Base-by-base conservation (phyloP, 2,113 vertebrate genomes). In the Taurulus bubalis region DNA sequence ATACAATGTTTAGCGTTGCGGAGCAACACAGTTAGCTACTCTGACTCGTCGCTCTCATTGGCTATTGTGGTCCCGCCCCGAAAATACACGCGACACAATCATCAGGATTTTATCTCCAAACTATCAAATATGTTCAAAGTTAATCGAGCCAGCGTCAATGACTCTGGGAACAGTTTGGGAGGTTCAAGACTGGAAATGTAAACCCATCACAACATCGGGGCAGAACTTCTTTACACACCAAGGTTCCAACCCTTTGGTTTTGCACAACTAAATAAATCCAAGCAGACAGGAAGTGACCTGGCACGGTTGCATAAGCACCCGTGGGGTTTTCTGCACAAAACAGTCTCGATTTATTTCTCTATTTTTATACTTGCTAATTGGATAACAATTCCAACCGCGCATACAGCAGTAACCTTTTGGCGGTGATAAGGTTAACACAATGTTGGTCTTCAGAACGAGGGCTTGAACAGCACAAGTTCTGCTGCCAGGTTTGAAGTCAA, bases 401-500 rank as follows among this genome's bases (percentile, higher is more conserved):
- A 58, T n/a, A 59, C 11, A 49, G 49, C 49, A 10, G 14, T 47
- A 71, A 74, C 80, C 40, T 75, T 80, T 82, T 6, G 42, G 22
- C 11, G 15, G 32, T 8, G 58, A 72, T 77, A 40, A 72, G 75
- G 77, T 86, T 80, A 84, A 76, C 38, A 77, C 55, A 84, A 82
- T 77, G 53, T 81, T 70, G 73, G 70, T 73, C 45, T 78, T 80
- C 8, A 6, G 74, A 80, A 79, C 4, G 18, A 83, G 38, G 32
- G 26, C 45, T 83, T 72, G 64, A 89, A 80, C 62, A 71, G 69
- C 71, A 73, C 51, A 16, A 51, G 55, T 63, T 75, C 64, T 64
- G 60, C 34, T 81, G 80, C 70, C 62, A 64, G 38, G 55, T 73
- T 84, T 83, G 66, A 85, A 77, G 83, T 83, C 34, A 65, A 80